These are phyloP conservation scores for Eupithecia abbreviata DNA, from an alignment of 2,888 invertebrate genomes.

Conservation along the genomic window DNA sequence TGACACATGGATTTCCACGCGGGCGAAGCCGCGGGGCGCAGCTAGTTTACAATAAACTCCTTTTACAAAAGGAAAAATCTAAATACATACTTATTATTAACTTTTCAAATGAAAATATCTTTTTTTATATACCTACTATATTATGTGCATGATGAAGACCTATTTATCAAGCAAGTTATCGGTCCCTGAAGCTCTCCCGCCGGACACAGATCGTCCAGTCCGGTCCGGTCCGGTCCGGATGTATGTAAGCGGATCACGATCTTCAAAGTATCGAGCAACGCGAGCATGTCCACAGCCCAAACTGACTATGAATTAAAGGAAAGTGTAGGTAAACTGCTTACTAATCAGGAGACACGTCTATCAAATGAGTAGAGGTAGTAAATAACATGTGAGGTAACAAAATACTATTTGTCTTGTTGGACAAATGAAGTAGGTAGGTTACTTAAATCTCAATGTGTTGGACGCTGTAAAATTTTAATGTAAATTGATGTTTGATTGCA, in stretches of 20 bases:
- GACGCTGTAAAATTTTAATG: background rate
- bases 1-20: too few relatives aligned
- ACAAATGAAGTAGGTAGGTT: background rate
- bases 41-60: too few relatives aligned
- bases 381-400: background rate
- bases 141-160: background rate
- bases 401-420: background rate
- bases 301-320: slow-evolving; percentile 35
- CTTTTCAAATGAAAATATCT: too few relatives aligned
- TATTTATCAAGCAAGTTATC: background rate
- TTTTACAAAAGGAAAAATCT: background rate
- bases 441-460: background rate
- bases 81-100: background rate
- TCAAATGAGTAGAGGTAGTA: background rate
- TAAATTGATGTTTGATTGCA: background rate
- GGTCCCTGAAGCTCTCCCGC: slow-evolving; percentile 24
- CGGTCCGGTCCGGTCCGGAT: background rate
- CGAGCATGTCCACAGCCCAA: slow-evolving; percentile 42
- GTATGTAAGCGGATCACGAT: background rate
- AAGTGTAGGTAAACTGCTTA: slow-evolving; percentile 37
- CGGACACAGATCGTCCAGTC: too few relatives aligned
- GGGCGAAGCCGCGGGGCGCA: too few relatives aligned
- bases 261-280: slow-evolving; percentile 5
- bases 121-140: too few relatives aligned
- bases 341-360: slow-evolving; percentile 34